A percentile compares a stretch with the other conserved stretches of the same genome.
Evolutionary conservation across 2,888 invertebrate species (phyloP).

Genomic region (Gibbula magus): DNA sequence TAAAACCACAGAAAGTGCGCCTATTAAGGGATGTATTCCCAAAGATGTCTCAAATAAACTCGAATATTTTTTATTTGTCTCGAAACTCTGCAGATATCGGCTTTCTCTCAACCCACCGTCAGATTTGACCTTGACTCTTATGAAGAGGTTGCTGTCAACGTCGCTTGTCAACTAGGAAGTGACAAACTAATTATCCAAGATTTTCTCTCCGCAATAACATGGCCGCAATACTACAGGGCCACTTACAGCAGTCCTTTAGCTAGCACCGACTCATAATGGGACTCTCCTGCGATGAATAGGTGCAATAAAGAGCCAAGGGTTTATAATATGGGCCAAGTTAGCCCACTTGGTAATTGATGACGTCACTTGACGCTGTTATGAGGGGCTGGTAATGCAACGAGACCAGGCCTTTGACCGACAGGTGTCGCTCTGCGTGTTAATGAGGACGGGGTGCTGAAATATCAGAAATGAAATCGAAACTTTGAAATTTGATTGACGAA

Average conservation of each 20-base stretch:
- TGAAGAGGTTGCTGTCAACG: not conserved
- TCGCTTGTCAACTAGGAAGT: not conserved
- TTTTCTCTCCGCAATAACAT: not conserved
- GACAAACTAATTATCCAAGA: conserved; percentile 10
- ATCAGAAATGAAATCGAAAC: too few species aligned
- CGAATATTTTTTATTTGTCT: too few species aligned
- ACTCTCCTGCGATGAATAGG: not conserved
- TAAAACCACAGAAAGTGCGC: too few species aligned
- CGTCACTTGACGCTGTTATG: not conserved
- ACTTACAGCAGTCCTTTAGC: conserved; percentile 5
- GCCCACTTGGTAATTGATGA: conserved; percentile 4
- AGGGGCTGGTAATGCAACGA: not conserved
- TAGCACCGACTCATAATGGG: not conserved
- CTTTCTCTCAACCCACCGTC: not conserved
- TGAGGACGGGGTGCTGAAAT: not conserved
- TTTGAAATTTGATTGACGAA: too few species aligned
- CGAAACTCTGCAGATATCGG: too few species aligned
- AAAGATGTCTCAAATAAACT: too few species aligned
- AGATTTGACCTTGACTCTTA: not conserved
- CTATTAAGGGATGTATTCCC: too few species aligned
- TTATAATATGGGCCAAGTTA: conserved; percentile 14
- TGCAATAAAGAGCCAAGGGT: conserved; percentile 14
- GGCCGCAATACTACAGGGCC: not conserved
- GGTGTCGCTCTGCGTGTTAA: not conserved
- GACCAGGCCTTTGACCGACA: not conserved